phyloP scores from a whole-genome alignment of 2,888 invertebrate genomes.

The Leuctra nigra region DNA sequence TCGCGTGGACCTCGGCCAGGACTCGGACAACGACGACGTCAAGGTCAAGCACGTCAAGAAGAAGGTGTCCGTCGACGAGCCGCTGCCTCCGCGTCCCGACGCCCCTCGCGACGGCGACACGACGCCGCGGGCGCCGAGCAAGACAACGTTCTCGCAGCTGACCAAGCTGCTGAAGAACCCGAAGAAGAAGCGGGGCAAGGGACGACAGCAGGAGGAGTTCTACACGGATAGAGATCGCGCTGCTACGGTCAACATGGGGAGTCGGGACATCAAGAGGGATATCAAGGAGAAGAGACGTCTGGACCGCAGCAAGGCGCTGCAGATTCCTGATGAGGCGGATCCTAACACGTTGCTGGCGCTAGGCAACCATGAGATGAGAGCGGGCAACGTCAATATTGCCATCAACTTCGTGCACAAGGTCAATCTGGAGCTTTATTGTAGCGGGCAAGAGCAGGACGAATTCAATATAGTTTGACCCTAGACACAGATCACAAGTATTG shows the following conservation, averaged over 20 bases:
- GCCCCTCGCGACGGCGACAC: not conserved
- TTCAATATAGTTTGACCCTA: too few relatives aligned
- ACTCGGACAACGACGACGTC: constrained; percentile 31
- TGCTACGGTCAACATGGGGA: constrained; percentile 79
- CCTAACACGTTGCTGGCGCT: constrained; percentile 68
- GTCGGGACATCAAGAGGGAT: constrained; percentile 81
- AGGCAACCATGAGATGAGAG: constrained; percentile 68
- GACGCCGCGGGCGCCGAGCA: constrained; percentile 24
- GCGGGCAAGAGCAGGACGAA: too few relatives aligned
- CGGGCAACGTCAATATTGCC: constrained; percentile 65
- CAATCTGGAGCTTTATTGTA: too few relatives aligned
- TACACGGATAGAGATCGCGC: constrained; percentile 89
- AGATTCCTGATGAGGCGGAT: constrained; percentile 72
- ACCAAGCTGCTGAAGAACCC: constrained; percentile 31
- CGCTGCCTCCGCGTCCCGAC: not conserved
- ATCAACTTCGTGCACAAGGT: constrained; percentile 76
- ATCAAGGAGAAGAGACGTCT: constrained; percentile 71
- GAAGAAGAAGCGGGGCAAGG: constrained; percentile 29
- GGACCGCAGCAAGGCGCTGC: constrained; percentile 60
- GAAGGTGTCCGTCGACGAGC: constrained; percentile 18
- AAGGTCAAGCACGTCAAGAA: constrained; percentile 18
- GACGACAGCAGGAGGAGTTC: constrained; percentile 55
- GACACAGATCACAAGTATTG: too few relatives aligned
- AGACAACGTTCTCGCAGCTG: constrained; percentile 33
- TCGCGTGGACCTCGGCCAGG: constrained; percentile 56